Base-by-base conservation (phyloP, 2,888 invertebrate genomes). In the Timandra comae region DNA sequence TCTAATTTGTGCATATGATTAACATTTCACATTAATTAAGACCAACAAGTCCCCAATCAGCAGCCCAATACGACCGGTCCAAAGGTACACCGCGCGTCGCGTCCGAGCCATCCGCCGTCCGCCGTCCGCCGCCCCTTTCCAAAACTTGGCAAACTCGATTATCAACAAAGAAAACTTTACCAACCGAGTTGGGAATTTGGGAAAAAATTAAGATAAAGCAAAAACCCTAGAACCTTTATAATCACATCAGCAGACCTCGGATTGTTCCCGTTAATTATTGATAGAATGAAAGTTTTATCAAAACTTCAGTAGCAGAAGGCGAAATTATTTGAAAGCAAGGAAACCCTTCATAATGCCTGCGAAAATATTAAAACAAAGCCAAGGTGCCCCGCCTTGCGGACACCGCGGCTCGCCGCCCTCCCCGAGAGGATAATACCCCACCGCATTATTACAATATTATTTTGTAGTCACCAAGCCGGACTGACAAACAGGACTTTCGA, bases 301-400 rank as follows among this genome's bases (percentile, higher is more conserved):
- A 85, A 85, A 85, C 84, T 85, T 85, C 85, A 85, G 49, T 68
- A 82, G 72, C 84, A 85, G 85, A 85, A 82, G 80, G 81, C 80
- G 70, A 82, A 85, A 82, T 84, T 85, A 84, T 85, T 84, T 79
- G 82, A 77, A 84, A 81, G 84, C 77, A 73, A 78, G 75, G 72
- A 84, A 85, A 79, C 85, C 85, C 84, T 85, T 85, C 80, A 79
- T 82, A 85, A 84, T 80, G 84, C 78, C 75, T 77, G 78, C 68
- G 85, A 85, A 85, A 85, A 85, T 85, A 85, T 85, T 85, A 85
- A 85, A 85, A 85, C 85, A 85, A 85, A 85, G 84, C 77, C 78
- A 68, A 84, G 82, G 82, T 82, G 58, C 79, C 80, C 78, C 77
- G 71, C 71, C 72, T 67, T 54, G 52, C 66, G 76, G 80, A 80